Conservation (phyloP, 2,113 vertebrate species). For the Tyrannus savana region DNA sequence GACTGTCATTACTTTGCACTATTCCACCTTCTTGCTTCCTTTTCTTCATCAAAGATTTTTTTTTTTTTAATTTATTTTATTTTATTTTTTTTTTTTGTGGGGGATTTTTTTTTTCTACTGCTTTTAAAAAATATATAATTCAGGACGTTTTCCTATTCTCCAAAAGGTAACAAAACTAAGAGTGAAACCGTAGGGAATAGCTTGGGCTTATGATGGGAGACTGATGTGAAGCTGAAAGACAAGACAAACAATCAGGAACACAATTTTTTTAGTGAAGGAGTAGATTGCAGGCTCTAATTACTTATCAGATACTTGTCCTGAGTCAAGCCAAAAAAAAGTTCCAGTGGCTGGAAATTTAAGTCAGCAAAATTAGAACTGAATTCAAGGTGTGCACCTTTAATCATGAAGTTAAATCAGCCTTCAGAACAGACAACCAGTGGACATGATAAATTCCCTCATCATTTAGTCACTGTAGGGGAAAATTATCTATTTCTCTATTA, state of each 20-base stretch:
- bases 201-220: neutral
- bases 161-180: neutral
- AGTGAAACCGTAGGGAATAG: neutral
- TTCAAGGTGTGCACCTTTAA: neutral
- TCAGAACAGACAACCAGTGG: neutral
- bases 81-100: neutral
- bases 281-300: constrained; percentile 23
- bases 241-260: neutral
- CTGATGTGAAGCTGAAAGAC: neutral
- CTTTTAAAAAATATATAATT: neutral
- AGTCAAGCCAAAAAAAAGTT: neutral
- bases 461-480: neutral
- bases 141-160: neutral
- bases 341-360: neutral
- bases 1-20: neutral
- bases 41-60: neutral
- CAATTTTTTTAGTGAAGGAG: neutral
- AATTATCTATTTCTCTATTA: neutral
- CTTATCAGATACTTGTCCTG: neutral
- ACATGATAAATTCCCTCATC: neutral
- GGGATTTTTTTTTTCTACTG: neutral
- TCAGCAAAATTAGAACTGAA: neutral
- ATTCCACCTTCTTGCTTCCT: neutral
- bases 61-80: neutral
- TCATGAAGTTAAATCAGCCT: neutral